phyloP scores from a whole-genome alignment of 1,140 invertebrate species.

The Orius insidiosus region DNA sequence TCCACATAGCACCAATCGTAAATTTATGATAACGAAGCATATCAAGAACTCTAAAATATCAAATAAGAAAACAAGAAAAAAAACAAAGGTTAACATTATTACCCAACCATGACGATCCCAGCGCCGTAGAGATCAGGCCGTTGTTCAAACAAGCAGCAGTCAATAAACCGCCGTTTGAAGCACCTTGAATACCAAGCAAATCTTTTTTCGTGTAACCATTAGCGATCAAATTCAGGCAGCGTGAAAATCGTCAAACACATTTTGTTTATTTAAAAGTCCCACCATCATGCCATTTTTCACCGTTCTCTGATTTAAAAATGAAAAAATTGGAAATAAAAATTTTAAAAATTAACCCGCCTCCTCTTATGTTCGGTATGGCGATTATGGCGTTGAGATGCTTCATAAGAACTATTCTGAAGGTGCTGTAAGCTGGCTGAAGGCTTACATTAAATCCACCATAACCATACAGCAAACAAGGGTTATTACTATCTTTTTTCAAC shows the following conservation, averaged over 20 bases:
- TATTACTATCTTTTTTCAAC: slow-evolving; percentile 43
- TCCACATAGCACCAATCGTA: slow-evolving; percentile 94
- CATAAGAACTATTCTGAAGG: slow-evolving; percentile 72
- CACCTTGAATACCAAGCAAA: slow-evolving; percentile 79
- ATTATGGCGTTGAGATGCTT: slow-evolving; percentile 76
- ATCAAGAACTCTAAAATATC: slow-evolving; percentile 69
- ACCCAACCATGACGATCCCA: slow-evolving; percentile 83
- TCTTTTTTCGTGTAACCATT: slow-evolving; percentile 61
- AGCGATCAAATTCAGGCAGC: slow-evolving; percentile 68
- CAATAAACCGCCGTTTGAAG: slow-evolving; percentile 89
- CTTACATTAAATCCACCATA: slow-evolving; percentile 97
- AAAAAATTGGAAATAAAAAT: not conserved
- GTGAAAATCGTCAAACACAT: slow-evolving; percentile 94
- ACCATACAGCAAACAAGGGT: slow-evolving; percentile 76
- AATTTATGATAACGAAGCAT: slow-evolving; percentile 96
- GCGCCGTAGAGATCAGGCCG: slow-evolving; percentile 86
- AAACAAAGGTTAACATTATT: too few relatives aligned
- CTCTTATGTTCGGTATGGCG: slow-evolving; percentile 86
- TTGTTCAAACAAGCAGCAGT: slow-evolving; percentile 88
- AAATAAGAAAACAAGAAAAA: too few relatives aligned
- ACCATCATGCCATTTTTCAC: slow-evolving; percentile 89
- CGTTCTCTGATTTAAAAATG: slow-evolving; percentile 66
- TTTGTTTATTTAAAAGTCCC: slow-evolving; percentile 90
- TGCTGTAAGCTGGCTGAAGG: slow-evolving; percentile 68
- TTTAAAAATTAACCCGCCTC: slow-evolving; percentile 57